Evolutionary conservation across 2,797 vertebrate species (phyloP), one percentile per base, ranked within the genome.

Genomic region (Prionace glauca): DNA sequence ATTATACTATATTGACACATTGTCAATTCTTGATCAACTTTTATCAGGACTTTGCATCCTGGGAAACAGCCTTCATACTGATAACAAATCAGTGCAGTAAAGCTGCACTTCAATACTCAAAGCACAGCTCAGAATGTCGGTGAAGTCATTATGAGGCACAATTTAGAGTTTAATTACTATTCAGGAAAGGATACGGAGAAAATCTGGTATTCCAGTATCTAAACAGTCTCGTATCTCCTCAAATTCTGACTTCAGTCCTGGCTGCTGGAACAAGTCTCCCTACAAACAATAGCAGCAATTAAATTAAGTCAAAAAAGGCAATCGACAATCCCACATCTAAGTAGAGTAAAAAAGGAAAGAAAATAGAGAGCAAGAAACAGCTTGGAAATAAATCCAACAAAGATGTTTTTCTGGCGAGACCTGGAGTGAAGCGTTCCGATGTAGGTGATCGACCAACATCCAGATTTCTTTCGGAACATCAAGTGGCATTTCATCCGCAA

Each of bases 251-350:
- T 98, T 98, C 95, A 99, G 98, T 86, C 99, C 99, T 86, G 99
- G 99, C 95, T 99, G 99, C 97, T 99, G 99, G 97, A 99, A 99
- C 95, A 99, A 97, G 96, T 99, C 99, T 97, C 99, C 99, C 99
- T 99, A 97, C 79, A 98, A 97, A 50, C 10, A 74, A 94, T 71
- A 12, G 71, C 9, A 94, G 41, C 67, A 71, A 71, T 36, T 92
- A 36, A 41, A 10, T 65, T 3, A 45, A 11, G 90, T 69, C 90
- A 93, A 69, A 45, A 45, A 94, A 26, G 87, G 11, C 22, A 71
- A 22, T 71, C 10, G 12, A 56, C 71, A 74, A n/a, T 56, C 26
- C 16, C 71, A 74, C 32, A 24, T 22, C n/a, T 22, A 60, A 50
- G 36, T 36, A 56, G 10, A 10, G 4, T 60, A 71, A 77, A 60